A percentile compares a stretch with the other conserved stretches of the same genome.
These are phyloP conservation scores for Triplophysa rosa DNA, from an alignment of 2,113 vertebrate genomes.

Conservation along the genomic window DNA sequence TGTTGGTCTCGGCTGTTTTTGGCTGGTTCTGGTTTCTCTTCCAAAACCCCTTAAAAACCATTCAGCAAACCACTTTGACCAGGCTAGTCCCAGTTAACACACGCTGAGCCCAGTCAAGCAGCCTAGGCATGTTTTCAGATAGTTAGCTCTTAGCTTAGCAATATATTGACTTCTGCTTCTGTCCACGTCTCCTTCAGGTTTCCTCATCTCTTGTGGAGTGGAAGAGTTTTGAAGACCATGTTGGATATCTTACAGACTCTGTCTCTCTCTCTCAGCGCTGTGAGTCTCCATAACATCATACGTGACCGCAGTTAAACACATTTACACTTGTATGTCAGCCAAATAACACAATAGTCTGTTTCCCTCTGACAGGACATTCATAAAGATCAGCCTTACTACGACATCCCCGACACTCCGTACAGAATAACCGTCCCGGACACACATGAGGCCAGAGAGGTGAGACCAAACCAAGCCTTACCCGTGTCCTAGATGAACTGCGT, in stretches of 20 bases:
- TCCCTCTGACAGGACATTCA: slow-evolving; percentile 85
- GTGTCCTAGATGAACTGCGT: rapidly evolving
- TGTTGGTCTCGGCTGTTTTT: no score
- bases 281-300: slow-evolving; percentile 67
- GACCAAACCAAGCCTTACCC: neutral
- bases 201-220: slow-evolving; percentile 95
- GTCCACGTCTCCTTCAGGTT: slow-evolving; percentile 73
- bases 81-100: no score
- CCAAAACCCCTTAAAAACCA: no score
- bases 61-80: no score
- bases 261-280: slow-evolving; percentile 90
- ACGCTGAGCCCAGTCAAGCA: no score
- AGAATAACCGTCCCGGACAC: slow-evolving; percentile 96
- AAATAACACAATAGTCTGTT: neutral
- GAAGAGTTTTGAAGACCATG: slow-evolving; percentile 95
- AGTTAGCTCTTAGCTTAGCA: no score
- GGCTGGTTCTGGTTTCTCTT: no score
- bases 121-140: no score
- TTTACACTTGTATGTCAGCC: neutral
- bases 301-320: neutral
- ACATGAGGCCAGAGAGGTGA: slow-evolving; percentile 89
- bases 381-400: slow-evolving; percentile 94
- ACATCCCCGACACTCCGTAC: slow-evolving; percentile 91
- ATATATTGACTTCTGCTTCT: neutral
- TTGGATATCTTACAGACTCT: slow-evolving; percentile 95